These are phyloP conservation scores for Colostygia pectinataria DNA, from an alignment of 2,888 invertebrate species.

Conservation along the genomic window DNA sequence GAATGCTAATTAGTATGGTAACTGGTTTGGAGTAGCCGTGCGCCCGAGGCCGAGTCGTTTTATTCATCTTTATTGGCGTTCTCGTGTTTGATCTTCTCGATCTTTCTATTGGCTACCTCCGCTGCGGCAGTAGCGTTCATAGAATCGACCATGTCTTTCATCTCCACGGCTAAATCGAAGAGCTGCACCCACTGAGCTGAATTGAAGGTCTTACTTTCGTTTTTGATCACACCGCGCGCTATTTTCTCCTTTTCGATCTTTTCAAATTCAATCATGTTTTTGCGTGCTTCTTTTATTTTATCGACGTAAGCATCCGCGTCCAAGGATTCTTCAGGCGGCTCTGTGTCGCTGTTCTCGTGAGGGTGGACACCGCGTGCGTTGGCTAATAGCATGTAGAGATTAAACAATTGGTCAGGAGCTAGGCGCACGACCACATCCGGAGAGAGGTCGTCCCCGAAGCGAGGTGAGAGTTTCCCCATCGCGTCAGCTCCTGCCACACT, in stretches of 20 bases:
- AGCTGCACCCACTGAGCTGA: background rate
- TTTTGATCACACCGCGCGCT: background rate
- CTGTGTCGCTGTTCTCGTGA: background rate
- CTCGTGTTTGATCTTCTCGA: background rate
- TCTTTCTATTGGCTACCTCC: too few relatives aligned
- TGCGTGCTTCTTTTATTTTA: background rate
- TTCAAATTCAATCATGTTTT: background rate
- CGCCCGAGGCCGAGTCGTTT: too few relatives aligned
- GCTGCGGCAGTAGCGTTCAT: too few relatives aligned
- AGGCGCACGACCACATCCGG: background rate
- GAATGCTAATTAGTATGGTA: too few relatives aligned
- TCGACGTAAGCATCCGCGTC: background rate
- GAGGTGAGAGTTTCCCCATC: background rate
- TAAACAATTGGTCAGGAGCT: conserved; percentile 1
- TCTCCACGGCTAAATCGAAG: conserved; percentile 1
- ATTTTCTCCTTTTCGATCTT: background rate
- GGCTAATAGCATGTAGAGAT: conserved; percentile 1
- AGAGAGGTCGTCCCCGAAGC: background rate
- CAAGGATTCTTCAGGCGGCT: too few relatives aligned
- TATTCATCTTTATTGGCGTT: too few relatives aligned
- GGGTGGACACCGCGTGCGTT: conserved; percentile 1
- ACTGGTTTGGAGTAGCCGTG: too few relatives aligned
- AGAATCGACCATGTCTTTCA: background rate
- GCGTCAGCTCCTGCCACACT: too few relatives aligned
- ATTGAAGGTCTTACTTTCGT: background rate